Percentiles rank a stretch among this genome's conserved stretches.
phyloP scores from a whole-genome alignment of 2,113 vertebrate genomes.

The Cnemophilus loriae region DNA sequence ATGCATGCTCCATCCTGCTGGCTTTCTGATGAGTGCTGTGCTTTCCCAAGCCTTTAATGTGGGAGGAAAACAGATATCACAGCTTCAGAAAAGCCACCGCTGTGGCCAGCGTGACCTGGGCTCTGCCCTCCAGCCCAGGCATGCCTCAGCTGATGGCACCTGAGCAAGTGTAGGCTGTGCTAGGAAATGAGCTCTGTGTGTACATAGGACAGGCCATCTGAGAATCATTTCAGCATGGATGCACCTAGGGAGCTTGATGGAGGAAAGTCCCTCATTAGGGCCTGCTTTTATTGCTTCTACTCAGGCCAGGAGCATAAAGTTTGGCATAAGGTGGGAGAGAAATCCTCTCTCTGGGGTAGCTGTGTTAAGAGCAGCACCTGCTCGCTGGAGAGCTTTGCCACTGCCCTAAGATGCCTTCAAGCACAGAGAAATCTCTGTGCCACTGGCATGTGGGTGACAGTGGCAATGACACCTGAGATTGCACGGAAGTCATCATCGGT shows the following conservation, averaged over 20 bases:
- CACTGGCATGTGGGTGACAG: neutral
- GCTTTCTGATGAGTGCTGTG: neutral
- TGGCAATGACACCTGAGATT: neutral
- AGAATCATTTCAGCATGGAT: neutral
- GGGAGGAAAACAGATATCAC: neutral
- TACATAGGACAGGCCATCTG: neutral
- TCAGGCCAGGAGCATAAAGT: neutral
- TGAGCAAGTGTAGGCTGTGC: fast-evolving
- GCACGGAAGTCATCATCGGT: fast-evolving
- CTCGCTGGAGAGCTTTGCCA: no score
- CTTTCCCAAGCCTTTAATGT: neutral
- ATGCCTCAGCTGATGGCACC: neutral
- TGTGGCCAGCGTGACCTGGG: fast-evolving
- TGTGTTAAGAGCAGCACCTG: no score
- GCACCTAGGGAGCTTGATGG: neutral
- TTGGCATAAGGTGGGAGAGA: neutral
- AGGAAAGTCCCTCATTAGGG: neutral
- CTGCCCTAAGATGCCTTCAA: no score
- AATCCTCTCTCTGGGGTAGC: neutral
- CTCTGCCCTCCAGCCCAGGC: neutral
- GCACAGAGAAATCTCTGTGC: neutral
- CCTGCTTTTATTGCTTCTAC: neutral
- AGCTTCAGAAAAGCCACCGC: neutral
- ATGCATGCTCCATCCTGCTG: neutral
- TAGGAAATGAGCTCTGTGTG: neutral